Evolutionary conservation across 2,113 vertebrate genomes (phyloP).

Genomic region (Saccopteryx leptura): DNA sequence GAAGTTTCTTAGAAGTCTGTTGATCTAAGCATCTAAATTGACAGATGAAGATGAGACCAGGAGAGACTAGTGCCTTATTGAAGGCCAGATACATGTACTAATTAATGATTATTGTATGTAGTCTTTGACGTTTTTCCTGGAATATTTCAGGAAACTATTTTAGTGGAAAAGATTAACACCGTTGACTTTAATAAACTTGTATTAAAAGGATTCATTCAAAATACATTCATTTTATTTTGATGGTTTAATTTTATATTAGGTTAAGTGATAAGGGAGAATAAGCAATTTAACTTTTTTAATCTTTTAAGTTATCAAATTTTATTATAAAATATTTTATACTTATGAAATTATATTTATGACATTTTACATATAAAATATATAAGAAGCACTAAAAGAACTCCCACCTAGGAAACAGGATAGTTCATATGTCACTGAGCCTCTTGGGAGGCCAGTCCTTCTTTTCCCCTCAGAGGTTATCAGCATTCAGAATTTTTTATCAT

Average conservation of each 20-base stretch:
- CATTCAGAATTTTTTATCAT: slow-evolving; percentile 29
- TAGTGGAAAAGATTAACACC: slow-evolving; percentile 7
- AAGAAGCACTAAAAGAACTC: not conserved
- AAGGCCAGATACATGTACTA: not conserved
- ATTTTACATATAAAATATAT: not conserved
- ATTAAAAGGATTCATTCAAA: not conserved
- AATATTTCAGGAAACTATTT: not conserved
- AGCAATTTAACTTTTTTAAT: not conserved
- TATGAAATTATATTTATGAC: not conserved
- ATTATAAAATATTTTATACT: not conserved
- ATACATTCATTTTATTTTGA: not conserved
- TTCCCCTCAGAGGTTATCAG: not conserved
- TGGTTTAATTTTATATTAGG: slow-evolving; percentile 10
- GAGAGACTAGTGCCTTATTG: not conserved
- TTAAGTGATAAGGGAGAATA: not conserved
- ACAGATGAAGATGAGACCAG: not conserved
- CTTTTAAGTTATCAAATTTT: not conserved
- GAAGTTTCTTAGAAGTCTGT: not conserved
- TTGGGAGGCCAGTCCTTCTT: not conserved
- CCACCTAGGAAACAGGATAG: not conserved
- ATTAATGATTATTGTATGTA: not conserved
- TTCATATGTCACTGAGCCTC: not conserved
- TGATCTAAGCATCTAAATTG: not conserved
- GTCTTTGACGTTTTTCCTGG: not conserved
- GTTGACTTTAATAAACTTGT: not conserved